Evolutionary conservation across 2,113 vertebrate species (phyloP).

Genomic region (Lanius collurio): DNA sequence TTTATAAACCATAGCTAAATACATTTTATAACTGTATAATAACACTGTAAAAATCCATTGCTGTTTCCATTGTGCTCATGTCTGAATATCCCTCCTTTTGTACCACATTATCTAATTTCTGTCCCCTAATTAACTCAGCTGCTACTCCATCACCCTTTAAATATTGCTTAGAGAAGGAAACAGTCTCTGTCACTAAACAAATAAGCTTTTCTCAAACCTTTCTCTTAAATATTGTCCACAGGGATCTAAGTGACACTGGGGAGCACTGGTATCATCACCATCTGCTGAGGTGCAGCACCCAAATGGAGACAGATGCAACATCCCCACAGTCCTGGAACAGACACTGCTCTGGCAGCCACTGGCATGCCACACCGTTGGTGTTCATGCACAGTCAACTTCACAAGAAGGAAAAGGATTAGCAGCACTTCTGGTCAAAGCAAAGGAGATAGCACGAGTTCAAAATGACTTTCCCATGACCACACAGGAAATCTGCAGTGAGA

Average conservation of each 20-base stretch:
- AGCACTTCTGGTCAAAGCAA: neutral
- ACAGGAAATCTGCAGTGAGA: neutral
- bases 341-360: neutral
- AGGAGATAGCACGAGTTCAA: neutral
- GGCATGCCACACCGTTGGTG: accelerated
- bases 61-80: neutral
- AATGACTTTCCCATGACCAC: neutral
- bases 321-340: neutral
- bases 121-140: neutral
- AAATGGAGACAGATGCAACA: neutral
- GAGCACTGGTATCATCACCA: neutral
- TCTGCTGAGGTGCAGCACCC: neutral
- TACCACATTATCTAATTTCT: neutral
- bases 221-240: neutral
- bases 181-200: neutral
- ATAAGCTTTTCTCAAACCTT: neutral
- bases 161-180: neutral
- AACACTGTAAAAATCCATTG: neutral
- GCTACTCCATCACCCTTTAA: neutral
- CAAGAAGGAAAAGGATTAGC: neutral
- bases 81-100: neutral
- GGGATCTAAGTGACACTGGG: neutral
- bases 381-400: neutral
- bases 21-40: neutral
- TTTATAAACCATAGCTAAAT: neutral